Base-by-base conservation (phyloP, 2,113 vertebrate species). In the Spermophilus dauricus region DNA sequence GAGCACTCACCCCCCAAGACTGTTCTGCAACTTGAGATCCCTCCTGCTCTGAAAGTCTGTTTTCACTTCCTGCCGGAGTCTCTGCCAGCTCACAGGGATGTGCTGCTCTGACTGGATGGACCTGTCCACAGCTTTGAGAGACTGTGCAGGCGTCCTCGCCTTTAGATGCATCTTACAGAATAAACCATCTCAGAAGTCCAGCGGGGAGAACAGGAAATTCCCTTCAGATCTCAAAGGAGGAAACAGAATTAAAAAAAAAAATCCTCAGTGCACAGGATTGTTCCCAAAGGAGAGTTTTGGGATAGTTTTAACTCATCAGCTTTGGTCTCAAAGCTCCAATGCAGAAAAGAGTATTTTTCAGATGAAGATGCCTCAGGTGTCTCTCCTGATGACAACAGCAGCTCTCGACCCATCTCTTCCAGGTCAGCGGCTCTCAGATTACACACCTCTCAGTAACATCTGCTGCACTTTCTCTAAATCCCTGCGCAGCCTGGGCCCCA, bases 141-240 rank as follows among this genome's bases (percentile, higher is more conserved):
- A 2, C 32, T 14, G 37, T 12, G 5, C 11, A 51, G 34, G 2
- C 1, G 0, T 45, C 45, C 42, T 58, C 20, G 34, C 42, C 42
- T 42, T 42, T 42, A 42, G 42, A 42, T 42, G 42, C 45, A 45
- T 45, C 45, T 45, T 45, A n/a, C 4, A 48, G 39, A 73, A 45
- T 5, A 37, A 37, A n/a, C 3, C 14, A 16, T 30, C 34, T 3
- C 7, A 32, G 42, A 42, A 77, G 5, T 22, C 42, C 28, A 13
- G 20, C 5, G 7, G 8, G 34, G 32, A 14, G 48, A 39, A 10
- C 0, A 75, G 30, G 20, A 65, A 16, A 26, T 53, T 67, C 3
- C 24, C 42, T 51, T 28, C 56, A 24, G 24, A 39, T 53, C 14
- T 28, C 56, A 22, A 92, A 75, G 22, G n/a, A 37, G 37, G 8